Evolutionary conservation across 2,113 vertebrate species (phyloP).

Genomic region (Leptocoma aspasia): DNA sequence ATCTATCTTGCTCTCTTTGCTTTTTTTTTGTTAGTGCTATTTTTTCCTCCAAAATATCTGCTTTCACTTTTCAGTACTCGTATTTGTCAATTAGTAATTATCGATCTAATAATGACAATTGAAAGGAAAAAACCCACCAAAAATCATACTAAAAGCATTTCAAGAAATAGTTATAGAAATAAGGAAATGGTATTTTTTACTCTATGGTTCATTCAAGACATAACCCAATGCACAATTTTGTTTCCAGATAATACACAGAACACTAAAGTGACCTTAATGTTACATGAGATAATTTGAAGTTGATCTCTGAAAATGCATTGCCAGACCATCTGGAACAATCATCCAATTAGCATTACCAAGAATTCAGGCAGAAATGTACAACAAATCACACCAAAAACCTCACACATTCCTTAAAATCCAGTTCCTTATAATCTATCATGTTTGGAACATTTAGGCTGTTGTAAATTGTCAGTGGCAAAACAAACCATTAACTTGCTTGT

Average conservation of each 20-base stretch:
- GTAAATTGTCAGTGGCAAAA: neutral
- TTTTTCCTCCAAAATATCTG: neutral
- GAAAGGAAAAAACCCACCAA: fast-evolving
- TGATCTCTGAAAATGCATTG: neutral
- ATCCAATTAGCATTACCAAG: neutral
- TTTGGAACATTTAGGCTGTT: neutral
- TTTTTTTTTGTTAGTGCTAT: neutral
- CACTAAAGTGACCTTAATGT: neutral
- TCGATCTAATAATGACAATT: neutral
- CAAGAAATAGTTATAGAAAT: neutral
- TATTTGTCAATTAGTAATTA: neutral
- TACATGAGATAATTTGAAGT: neutral
- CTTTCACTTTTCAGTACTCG: neutral
- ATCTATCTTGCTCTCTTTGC: neutral
- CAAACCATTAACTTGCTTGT: neutral
- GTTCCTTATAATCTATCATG: neutral
- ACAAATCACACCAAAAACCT: neutral
- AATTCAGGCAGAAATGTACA: neutral
- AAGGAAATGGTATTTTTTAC: neutral
- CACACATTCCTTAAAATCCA: neutral
- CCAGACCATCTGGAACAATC: neutral
- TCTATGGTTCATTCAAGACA: neutral
- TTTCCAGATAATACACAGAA: neutral
- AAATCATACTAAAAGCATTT: neutral
- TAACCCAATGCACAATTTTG: neutral